Evolutionary conservation across 2,888 invertebrate species (phyloP).

Genomic region (Dryococelus australis): DNA sequence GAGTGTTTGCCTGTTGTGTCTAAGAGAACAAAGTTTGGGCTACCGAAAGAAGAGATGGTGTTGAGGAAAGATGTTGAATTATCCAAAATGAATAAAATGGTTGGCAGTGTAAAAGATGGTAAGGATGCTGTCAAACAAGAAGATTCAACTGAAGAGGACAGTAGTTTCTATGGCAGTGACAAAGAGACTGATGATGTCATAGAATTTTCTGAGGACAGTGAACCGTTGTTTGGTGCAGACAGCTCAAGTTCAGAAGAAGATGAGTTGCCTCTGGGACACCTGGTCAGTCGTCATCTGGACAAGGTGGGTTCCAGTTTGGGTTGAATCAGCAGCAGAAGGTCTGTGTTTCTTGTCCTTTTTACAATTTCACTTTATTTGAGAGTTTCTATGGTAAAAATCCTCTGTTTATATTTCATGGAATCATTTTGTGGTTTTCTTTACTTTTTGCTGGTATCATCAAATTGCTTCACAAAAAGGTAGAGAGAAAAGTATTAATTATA

Average conservation of each 20-base stretch:
- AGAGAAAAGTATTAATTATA: too few relatives aligned
- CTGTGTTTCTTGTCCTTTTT: neutral
- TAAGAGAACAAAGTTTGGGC: conserved; percentile 23
- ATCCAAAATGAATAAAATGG: conserved; percentile 51
- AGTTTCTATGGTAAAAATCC: too few relatives aligned
- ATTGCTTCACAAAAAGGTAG: too few relatives aligned
- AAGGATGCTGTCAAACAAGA: conserved; percentile 37
- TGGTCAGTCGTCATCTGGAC: conserved; percentile 39
- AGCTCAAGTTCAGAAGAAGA: conserved; percentile 59
- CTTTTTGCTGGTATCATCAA: too few relatives aligned
- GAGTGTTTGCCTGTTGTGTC: conserved; percentile 40
- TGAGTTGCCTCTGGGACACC: conserved; percentile 43
- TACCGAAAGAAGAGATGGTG: conserved; percentile 47
- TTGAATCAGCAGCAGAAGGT: neutral
- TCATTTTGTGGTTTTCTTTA: too few relatives aligned
- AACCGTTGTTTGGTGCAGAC: conserved; percentile 55
- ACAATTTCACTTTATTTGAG: too few relatives aligned
- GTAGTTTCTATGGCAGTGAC: conserved; percentile 69
- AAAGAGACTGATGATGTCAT: conserved; percentile 68
- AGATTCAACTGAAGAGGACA: conserved; percentile 57
- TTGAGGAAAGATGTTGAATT: conserved; percentile 52
- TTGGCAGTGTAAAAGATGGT: conserved; percentile 50
- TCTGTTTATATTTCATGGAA: too few relatives aligned
- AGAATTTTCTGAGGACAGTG: conserved; percentile 69
- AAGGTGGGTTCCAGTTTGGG: conserved; percentile 41